Percentiles rank a stretch among this genome's conserved stretches.
Conservation (phyloP, 2,888 invertebrate genomes). For the Serrognathus titanus region DNA sequence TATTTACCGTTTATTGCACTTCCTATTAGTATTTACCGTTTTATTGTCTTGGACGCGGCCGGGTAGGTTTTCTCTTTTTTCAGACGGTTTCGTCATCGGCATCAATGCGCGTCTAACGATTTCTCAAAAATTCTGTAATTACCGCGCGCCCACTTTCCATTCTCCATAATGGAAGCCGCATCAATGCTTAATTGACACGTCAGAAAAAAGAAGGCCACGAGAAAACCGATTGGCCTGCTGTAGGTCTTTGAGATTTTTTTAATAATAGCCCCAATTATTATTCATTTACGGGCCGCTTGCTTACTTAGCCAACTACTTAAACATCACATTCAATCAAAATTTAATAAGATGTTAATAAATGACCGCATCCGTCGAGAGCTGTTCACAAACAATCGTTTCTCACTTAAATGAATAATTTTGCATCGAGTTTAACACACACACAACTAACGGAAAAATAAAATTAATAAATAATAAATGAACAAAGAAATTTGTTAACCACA, state of each 20-base stretch:
- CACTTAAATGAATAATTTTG: not conserved
- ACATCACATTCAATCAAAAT: conserved; percentile 18
- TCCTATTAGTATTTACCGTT: not conserved
- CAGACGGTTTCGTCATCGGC: too few relatives aligned
- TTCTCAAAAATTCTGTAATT: too few relatives aligned
- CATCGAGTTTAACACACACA: too few relatives aligned
- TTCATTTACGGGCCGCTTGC: conserved; percentile 16
- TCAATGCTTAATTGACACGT: conserved; percentile 10
- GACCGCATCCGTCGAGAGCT: conserved; percentile 13
- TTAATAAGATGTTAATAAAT: conserved; percentile 24
- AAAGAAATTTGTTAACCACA: too few relatives aligned
- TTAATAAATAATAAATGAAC: too few relatives aligned
- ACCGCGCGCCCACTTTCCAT: not conserved
- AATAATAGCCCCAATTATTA: conserved; percentile 21
- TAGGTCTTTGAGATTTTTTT: conserved; percentile 16
- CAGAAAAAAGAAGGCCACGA: not conserved
- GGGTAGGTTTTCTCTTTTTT: too few relatives aligned
- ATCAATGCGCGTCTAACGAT: too few relatives aligned
- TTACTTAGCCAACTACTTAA: conserved; percentile 14
- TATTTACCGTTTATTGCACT: conserved; percentile 11
- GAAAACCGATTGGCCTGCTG: conserved; percentile 10
- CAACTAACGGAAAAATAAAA: too few relatives aligned
- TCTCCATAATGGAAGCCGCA: conserved; percentile 2
- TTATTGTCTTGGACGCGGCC: too few relatives aligned
- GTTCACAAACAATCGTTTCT: conserved; percentile 2